These are phyloP conservation scores for Plodia interpunctella DNA, from an alignment of 1,140 invertebrate species.

Conservation along the genomic window DNA sequence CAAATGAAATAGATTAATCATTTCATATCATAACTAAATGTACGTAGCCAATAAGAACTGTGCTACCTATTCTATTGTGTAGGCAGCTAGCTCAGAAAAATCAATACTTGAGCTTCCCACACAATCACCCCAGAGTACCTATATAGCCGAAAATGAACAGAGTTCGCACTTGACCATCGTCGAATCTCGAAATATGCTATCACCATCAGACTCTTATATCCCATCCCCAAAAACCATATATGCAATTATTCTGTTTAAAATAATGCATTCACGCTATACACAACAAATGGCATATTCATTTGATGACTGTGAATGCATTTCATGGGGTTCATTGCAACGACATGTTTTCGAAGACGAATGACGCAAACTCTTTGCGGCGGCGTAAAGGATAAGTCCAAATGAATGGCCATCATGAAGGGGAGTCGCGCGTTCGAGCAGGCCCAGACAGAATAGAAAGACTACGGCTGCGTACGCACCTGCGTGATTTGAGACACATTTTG, in stretches of 20 bases:
- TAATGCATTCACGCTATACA: conserved; percentile 9
- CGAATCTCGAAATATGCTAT: background rate
- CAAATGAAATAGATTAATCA: conserved; percentile 10
- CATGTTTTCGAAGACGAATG: conserved; percentile 66
- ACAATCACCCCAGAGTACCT: conserved; percentile 23
- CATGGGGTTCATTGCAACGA: conserved; percentile 44
- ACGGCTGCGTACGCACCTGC: conserved; percentile 94
- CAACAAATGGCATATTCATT: conserved; percentile 45
- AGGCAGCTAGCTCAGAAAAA: conserved; percentile 56
- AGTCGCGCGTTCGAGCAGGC: conserved; percentile 83
- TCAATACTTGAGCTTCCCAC: conserved; percentile 61
- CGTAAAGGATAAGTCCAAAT: conserved; percentile 75
- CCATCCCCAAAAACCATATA: conserved; percentile 16
- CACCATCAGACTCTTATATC: conserved; percentile 28
- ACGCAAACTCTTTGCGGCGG: conserved; percentile 74
- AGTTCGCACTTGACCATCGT: background rate
- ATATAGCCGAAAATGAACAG: background rate
- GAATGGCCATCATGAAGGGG: conserved; percentile 76
- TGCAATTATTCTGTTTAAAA: conserved; percentile 6
- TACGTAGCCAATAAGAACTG: conserved; percentile 13
- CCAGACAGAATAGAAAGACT: conserved; percentile 88
- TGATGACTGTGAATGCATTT: conserved; percentile 59
- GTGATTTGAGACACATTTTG: conserved; percentile 81
- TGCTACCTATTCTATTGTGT: conserved; percentile 39
- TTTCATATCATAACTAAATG: conserved; percentile 7